Evolutionary conservation across 2,113 vertebrate species (phyloP).

Genomic region (Caranx ignobilis): DNA sequence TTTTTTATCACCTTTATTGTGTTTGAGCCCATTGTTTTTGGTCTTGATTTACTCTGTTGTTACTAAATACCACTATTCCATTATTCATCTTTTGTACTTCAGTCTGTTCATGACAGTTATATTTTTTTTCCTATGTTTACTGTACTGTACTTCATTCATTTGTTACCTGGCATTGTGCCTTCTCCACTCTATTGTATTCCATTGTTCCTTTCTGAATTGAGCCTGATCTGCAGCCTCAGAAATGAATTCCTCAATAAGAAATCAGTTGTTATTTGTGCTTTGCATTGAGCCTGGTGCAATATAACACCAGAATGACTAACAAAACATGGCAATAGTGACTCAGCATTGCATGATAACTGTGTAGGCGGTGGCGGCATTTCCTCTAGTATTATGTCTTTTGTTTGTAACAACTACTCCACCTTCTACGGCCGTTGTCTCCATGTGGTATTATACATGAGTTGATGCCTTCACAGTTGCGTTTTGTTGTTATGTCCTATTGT

Average conservation of each 20-base stretch:
- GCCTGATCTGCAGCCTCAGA: conserved; percentile 53
- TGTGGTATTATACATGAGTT: conserved; percentile 48
- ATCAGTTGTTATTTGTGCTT: conserved; percentile 43
- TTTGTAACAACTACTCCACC: conserved; percentile 54
- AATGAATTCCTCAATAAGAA: conserved; percentile 45
- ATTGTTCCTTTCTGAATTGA: conserved; percentile 45
- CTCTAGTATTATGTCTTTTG: conserved; percentile 62
- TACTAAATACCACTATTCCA: conserved; percentile 68
- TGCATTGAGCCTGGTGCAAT: conserved; percentile 43
- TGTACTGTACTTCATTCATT: conserved; percentile 59
- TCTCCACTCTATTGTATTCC: conserved; percentile 40
- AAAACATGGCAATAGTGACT: conserved; percentile 44
- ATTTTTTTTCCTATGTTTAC: conserved; percentile 45
- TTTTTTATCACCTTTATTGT: neutral
- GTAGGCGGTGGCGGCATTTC: conserved; percentile 50
- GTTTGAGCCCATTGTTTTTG: conserved; percentile 40
- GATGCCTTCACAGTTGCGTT: conserved; percentile 56
- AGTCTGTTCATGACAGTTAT: conserved; percentile 46
- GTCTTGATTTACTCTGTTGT: conserved; percentile 22
- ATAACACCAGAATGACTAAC: conserved; percentile 45
- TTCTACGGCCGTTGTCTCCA: conserved; percentile 50
- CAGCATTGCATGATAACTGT: conserved; percentile 67
- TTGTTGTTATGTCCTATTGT: conserved; percentile 53
- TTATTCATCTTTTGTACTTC: conserved; percentile 53
- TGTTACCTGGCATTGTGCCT: conserved; percentile 50